Conservation (phyloP, 2,888 invertebrate species). For the Habrosyne pyritoides region DNA sequence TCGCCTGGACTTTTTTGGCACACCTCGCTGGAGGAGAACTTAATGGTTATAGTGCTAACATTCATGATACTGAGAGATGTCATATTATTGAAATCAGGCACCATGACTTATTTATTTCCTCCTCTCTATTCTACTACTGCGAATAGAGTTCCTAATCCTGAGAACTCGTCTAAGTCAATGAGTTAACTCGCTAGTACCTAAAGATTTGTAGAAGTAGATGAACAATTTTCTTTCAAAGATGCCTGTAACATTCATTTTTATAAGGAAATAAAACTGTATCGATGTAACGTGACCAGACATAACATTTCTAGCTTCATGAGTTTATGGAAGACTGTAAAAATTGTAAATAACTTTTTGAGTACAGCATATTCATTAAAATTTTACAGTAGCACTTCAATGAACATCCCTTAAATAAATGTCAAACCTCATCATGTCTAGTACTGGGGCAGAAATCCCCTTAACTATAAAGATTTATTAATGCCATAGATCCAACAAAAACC, state of each 20-base stretch:
- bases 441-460: too few species aligned
- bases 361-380: neutral
- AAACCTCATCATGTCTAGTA: too few species aligned
- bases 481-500: neutral
- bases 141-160: too few species aligned
- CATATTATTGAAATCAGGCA: too few species aligned
- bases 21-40: neutral
- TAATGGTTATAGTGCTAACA: too few species aligned
- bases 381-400: too few species aligned
- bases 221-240: neutral
- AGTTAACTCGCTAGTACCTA: neutral
- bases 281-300: neutral
- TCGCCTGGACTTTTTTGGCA: neutral
- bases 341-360: neutral
- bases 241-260: neutral
- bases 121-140: too few species aligned
- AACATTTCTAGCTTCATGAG: neutral
- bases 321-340: neutral
- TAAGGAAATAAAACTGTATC: neutral
- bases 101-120: too few species aligned
- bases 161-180: too few species aligned
- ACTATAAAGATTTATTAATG: too few species aligned
- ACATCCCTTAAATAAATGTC: too few species aligned
- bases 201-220: neutral
- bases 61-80: too few species aligned